Evolutionary conservation across 92 coral and sea anemone species (phyloP).

Genomic region (Parazoanthus swiftii): DNA sequence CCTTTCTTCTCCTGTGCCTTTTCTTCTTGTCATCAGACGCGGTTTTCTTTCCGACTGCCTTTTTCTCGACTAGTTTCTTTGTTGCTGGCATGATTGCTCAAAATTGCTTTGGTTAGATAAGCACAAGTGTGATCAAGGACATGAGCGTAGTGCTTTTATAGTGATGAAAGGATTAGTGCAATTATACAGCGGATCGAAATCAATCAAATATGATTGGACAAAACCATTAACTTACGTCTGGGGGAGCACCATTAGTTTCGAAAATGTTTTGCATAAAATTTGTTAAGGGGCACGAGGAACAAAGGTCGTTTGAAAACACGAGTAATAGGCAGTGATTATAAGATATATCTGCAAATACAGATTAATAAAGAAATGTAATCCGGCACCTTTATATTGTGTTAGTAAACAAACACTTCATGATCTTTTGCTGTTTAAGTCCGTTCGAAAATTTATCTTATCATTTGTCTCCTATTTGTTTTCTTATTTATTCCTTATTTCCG

Average conservation of each 20-base stretch:
- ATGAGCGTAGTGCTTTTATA: too few species aligned
- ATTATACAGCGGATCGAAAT: too few species aligned
- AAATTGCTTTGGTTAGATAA: too few species aligned
- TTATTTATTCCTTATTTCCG: too few species aligned
- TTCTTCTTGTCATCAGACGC: slow-evolving; percentile 24
- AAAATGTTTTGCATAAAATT: slow-evolving; percentile 18
- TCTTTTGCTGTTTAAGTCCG: too few species aligned
- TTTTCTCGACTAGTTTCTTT: background rate
- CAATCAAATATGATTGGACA: too few species aligned
- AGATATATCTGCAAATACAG: background rate
- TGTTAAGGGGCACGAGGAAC: slow-evolving; percentile 17
- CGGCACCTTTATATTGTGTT: slow-evolving; percentile 4
- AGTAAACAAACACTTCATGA: background rate
- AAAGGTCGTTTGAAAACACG: slow-evolving; percentile 5
- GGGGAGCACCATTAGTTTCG: background rate
- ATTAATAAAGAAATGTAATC: slow-evolving; percentile 1
- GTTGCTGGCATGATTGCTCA: too few species aligned
- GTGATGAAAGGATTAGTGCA: too few species aligned
- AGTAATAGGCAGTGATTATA: background rate
- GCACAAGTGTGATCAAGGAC: too few species aligned
- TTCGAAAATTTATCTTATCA: too few species aligned
- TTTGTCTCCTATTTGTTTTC: too few species aligned
- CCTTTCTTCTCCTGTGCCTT: slow-evolving; percentile 4
- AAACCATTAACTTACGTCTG: too few species aligned
- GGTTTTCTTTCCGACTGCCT: slow-evolving; percentile 26